Percentiles rank a stretch among this genome's conserved stretches.
These are phyloP conservation scores for Phrynosoma blainvillii DNA, from an alignment of 2,113 vertebrate genomes.

Conservation along the genomic window DNA sequence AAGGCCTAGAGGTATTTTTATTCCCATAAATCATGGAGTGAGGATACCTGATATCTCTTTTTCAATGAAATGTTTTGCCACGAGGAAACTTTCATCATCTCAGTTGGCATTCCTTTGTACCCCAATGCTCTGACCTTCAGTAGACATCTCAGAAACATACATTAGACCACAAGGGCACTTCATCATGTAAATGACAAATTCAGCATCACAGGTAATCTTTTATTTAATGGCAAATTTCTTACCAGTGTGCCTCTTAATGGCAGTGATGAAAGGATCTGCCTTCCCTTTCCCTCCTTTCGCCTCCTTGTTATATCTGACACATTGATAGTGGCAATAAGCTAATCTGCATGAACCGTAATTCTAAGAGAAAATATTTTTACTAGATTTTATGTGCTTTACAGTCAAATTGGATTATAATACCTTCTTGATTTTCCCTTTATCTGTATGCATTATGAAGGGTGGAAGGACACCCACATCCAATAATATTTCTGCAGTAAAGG, in stretches of 20 bases:
- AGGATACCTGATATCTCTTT: conserved; percentile 43
- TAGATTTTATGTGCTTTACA: conserved; percentile 52
- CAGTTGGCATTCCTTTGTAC: conserved; percentile 29
- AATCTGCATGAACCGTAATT: conserved; percentile 42
- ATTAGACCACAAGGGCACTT: conserved; percentile 54
- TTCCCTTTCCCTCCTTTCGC: conserved; percentile 3
- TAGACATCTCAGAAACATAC: conserved; percentile 40
- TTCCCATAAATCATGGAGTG: conserved; percentile 46
- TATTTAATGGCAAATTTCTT: conserved; percentile 57
- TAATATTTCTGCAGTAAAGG: conserved; percentile 50
- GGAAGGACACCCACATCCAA: conserved; percentile 27
- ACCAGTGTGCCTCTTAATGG: conserved; percentile 52
- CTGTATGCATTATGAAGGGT: conserved; percentile 20
- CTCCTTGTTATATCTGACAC: conserved; percentile 35
- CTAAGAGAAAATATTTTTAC: conserved; percentile 41
- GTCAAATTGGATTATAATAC: conserved; percentile 44
- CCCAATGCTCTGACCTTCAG: conserved; percentile 53
- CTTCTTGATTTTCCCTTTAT: conserved; percentile 41
- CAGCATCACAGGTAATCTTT: conserved; percentile 53
- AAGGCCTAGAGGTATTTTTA: conserved; percentile 35
- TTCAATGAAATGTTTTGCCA: conserved; percentile 47
- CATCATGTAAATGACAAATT: conserved; percentile 53
- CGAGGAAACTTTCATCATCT: conserved; percentile 58
- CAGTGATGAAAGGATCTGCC: conserved; percentile 52
- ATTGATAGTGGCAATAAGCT: conserved; percentile 40